Percentiles rank a stretch among this genome's conserved stretches.
Evolutionary conservation across 2,113 vertebrate species (phyloP).

Genomic region (Eretmochelys imbricata): DNA sequence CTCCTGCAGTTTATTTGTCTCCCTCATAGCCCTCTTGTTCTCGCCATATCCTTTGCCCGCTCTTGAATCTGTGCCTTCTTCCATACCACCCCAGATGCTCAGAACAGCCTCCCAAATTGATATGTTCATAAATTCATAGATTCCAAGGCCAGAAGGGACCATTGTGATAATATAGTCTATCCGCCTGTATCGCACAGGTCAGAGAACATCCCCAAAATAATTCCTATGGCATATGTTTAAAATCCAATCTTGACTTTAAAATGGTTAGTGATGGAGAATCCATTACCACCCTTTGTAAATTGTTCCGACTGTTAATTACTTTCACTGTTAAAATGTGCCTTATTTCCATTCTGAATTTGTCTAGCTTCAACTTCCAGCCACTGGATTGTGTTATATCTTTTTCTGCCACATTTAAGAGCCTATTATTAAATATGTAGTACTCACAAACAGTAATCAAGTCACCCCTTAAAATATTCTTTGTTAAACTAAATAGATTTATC

Average conservation of each 20-base stretch:
- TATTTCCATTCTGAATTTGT: too few species aligned
- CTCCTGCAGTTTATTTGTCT: background rate
- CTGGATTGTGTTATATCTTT: too few species aligned
- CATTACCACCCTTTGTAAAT: background rate
- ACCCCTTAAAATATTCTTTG: too few species aligned
- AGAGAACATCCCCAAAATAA: background rate
- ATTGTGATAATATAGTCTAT: background rate
- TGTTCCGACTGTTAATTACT: background rate
- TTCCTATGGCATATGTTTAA: too few species aligned
- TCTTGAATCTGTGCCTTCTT: background rate
- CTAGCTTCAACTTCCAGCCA: too few species aligned
- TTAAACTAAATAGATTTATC: too few species aligned
- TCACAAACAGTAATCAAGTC: too few species aligned
- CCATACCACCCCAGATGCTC: background rate
- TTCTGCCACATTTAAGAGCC: too few species aligned
- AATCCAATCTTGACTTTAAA: background rate
- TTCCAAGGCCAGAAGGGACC: background rate
- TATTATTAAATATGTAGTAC: too few species aligned
- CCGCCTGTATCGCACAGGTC: too few species aligned
- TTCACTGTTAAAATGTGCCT: too few species aligned
- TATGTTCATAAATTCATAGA: background rate
- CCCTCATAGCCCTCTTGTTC: background rate
- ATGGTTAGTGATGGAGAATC: background rate
- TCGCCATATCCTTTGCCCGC: background rate
- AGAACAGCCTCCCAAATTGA: background rate